phyloP scores from a whole-genome alignment of 2,113 vertebrate species.

The Strix uralensis region DNA sequence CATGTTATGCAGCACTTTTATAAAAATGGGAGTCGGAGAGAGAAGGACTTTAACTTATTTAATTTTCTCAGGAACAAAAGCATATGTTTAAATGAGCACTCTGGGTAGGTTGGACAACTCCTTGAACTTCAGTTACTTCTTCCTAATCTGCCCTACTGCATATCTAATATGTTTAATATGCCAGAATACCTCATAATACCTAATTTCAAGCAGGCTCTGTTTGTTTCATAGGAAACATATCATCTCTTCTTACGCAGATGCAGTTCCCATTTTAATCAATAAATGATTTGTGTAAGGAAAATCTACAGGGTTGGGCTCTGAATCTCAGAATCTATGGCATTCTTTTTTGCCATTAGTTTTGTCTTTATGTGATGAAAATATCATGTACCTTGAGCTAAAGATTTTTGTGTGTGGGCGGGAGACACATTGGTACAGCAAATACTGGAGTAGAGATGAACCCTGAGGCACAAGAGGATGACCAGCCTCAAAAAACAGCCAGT shows the following conservation, averaged over 20 bases:
- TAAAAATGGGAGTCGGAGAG: not conserved
- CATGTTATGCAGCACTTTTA: not conserved
- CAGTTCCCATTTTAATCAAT: not conserved
- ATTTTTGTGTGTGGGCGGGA: rapidly evolving
- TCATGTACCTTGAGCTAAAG: not conserved
- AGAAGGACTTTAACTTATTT: not conserved
- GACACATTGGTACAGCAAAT: not conserved
- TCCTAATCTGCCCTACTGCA: not conserved
- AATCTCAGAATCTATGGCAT: rapidly evolving
- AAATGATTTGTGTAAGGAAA: not conserved
- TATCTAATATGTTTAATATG: not conserved
- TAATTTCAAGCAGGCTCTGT: not conserved
- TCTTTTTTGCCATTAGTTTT: not conserved
- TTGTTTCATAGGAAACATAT: not conserved
- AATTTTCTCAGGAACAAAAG: conserved; percentile 13
- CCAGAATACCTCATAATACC: not conserved
- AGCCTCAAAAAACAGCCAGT: not conserved
- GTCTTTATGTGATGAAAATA: not conserved
- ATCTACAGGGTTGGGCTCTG: not conserved
- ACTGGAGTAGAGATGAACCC: not conserved
- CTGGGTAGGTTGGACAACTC: not conserved
- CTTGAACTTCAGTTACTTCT: not conserved
- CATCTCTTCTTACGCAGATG: not conserved
- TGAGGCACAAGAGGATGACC: not conserved
- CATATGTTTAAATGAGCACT: not conserved